Percentiles rank a stretch among this genome's conserved stretches.
Evolutionary conservation across 23 tunicate species (phyloP).

Genomic region (Phallusia fumigata): DNA sequence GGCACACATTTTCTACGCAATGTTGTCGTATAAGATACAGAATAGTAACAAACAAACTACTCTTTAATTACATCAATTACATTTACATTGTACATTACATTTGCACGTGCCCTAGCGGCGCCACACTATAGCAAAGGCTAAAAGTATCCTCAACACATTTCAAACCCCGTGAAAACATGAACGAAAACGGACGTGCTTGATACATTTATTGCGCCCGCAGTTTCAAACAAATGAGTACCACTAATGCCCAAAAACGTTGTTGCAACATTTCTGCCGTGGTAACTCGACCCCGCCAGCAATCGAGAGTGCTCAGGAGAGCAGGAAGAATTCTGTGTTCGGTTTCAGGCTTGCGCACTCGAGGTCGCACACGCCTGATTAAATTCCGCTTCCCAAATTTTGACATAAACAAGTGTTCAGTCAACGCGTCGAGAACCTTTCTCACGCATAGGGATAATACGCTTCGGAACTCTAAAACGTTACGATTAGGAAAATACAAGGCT

Average conservation of each 20-base stretch:
- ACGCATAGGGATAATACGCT: constrained; percentile 14
- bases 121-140: too few relatives aligned
- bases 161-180: too few relatives aligned
- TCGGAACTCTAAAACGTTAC: not conserved
- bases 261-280: constrained; percentile 5
- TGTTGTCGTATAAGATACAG: too few relatives aligned
- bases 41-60: too few relatives aligned
- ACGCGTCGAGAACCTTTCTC: constrained; percentile 7
- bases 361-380: constrained; percentile 34
- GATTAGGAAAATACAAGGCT: too few relatives aligned
- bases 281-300: constrained; percentile 10
- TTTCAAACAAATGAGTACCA: not conserved
- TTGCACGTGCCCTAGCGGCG: too few relatives aligned
- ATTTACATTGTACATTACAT: too few relatives aligned
- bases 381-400: constrained; percentile 36
- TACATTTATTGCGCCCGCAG: too few relatives aligned
- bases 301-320: constrained; percentile 27
- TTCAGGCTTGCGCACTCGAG: not conserved
- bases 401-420: constrained; percentile 36
- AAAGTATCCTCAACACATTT: too few relatives aligned
- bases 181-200: too few relatives aligned
- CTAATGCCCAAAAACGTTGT: not conserved
- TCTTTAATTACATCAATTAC: too few relatives aligned
- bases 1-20: too few relatives aligned
- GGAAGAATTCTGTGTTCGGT: constrained; percentile 35